phyloP scores from a whole-genome alignment of 2,113 vertebrate species.

The Climacteris rufus region DNA sequence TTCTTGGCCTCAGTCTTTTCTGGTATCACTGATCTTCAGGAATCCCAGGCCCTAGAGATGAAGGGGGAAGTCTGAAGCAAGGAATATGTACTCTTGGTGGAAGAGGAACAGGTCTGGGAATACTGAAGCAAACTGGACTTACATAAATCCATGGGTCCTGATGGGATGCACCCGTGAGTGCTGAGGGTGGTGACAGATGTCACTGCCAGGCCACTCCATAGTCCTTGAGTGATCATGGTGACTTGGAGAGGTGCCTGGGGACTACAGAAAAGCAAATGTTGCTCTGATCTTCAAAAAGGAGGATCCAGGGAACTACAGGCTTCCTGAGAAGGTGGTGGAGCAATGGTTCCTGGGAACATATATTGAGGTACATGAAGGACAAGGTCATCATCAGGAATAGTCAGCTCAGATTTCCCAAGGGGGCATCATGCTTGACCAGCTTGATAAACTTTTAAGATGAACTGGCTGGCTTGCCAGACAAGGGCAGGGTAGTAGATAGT shows the following conservation, averaged over 20 bases:
- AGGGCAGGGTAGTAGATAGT: neutral
- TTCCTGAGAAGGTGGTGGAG: neutral
- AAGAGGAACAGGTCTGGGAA: neutral
- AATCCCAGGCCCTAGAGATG: neutral
- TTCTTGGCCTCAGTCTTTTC: neutral
- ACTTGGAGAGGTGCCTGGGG: neutral
- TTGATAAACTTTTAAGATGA: accelerated
- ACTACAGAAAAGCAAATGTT: neutral
- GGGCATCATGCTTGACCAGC: neutral
- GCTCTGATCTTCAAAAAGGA: neutral
- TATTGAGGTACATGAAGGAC: neutral
- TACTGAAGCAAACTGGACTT: neutral
- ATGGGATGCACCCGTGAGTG: neutral
- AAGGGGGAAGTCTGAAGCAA: neutral
- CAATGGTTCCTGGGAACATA: neutral
- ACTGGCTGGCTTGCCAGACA: neutral
- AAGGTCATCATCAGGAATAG: neutral
- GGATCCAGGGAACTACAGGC: neutral
- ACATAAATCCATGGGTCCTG: accelerated
- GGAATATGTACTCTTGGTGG: neutral
- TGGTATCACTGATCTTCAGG: neutral
- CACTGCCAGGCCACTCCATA: neutral
- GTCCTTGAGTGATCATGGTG: neutral
- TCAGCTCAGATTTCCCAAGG: neutral
- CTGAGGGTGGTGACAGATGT: neutral